phyloP scores from a whole-genome alignment of 2,113 vertebrate species.

The Carassius auratus region DNA sequence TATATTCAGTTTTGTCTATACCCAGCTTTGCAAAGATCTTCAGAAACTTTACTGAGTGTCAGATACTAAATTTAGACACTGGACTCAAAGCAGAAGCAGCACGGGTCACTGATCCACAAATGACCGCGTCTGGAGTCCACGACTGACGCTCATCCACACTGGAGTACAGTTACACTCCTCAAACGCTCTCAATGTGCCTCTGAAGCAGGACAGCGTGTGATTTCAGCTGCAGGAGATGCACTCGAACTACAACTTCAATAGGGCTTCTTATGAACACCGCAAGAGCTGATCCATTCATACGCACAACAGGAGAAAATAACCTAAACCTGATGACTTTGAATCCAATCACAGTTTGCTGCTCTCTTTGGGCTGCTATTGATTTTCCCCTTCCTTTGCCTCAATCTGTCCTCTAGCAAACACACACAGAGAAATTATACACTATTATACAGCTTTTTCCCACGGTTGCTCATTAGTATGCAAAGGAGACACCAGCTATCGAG shows the following conservation, averaged over 20 bases:
- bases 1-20: too few species aligned
- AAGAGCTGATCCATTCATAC: background rate
- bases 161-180: background rate
- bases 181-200: background rate
- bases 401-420: background rate
- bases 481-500: background rate
- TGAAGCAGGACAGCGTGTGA: background rate
- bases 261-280: background rate
- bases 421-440: background rate
- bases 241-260: background rate
- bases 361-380: constrained; percentile 41
- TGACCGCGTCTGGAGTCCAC: background rate
- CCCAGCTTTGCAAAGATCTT: too few species aligned
- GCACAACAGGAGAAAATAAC: background rate
- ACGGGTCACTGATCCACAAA: background rate
- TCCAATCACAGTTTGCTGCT: constrained; percentile 41
- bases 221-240: background rate
- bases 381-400: constrained; percentile 3
- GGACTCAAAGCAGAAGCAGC: too few species aligned
- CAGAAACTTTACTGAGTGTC: too few species aligned
- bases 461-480: constrained; percentile 30
- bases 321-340: constrained; percentile 59
- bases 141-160: background rate
- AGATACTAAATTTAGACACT: background rate
- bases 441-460: constrained; percentile 32